Base-by-base conservation (phyloP, 2,888 invertebrate species). In the Protophormia terraenovae region DNA sequence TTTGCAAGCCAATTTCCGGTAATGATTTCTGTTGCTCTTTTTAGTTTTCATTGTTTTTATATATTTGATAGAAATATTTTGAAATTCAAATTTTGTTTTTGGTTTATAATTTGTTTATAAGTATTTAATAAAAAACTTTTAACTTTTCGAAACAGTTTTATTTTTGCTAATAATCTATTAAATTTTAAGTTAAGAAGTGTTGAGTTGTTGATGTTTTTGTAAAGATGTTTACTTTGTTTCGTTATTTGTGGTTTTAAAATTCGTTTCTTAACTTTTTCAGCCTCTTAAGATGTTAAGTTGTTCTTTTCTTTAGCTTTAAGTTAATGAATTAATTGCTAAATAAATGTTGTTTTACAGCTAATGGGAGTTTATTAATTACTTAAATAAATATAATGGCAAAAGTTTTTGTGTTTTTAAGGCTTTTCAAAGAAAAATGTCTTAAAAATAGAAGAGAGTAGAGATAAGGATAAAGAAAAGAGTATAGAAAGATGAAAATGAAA, bases 1-100 rank as follows among this genome's bases (percentile, higher is more conserved):
- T 85, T 82, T 78, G 47, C 71, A 64, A 79, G 79, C 16, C 66
- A 85, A 85, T 82, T 79, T 85, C 85, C 84, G 45, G 7, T 60
- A 32, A 41, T 35, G 62, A 32, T 76, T 76, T 53, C 55, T 50
- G 12, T 24, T n/a, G n/a, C n/a, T n/a, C n/a, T n/a, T n/a, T n/a
- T n/a, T 3, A 29, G 29, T 1, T 24, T 19, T 71, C 29, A 8
- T 71, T 1, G 22, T 50, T 29, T 22, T 32, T 16, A 19, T 10
- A 35, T 32, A 32, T 58, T n/a, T 5, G 14, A 60, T n/a, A 32
- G 10, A 60, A 60, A 60, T 38, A 53, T 66, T 55, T 38, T 19
- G 16, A 75, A 75, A 62, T 73, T 12, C n/a, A 45, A 38, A 50
- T 53, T 53, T n/a, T n/a, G n/a, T n/a, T n/a, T n/a, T n/a, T n/a